Conservation (phyloP, 2,888 invertebrate genomes). For the Zaprionus bogoriensis region DNA sequence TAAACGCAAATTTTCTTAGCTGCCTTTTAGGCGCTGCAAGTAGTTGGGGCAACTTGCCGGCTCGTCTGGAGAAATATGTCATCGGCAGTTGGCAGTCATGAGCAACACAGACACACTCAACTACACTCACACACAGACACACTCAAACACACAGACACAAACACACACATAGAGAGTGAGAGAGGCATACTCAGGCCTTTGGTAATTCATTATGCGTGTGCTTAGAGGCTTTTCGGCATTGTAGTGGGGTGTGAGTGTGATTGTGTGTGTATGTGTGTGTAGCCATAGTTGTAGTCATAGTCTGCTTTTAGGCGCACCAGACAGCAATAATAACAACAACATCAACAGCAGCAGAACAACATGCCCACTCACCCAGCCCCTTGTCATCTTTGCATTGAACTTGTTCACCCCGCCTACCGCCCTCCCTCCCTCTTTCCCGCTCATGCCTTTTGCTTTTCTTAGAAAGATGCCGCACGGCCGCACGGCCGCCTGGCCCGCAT, state of each 20-base stretch:
- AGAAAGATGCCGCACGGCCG: constrained; percentile 62
- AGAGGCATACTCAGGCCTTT: constrained; percentile 38
- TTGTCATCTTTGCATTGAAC: constrained; percentile 50
- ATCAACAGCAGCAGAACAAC: constrained; percentile 17
- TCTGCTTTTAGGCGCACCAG: constrained; percentile 73
- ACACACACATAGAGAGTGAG: constrained; percentile 18
- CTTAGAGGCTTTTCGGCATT: constrained; percentile 71
- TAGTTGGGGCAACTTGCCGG: constrained; percentile 1
- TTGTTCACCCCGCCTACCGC: constrained; percentile 23
- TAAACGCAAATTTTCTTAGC: constrained; percentile 80
- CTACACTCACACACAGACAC: constrained; percentile 18
- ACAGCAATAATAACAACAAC: constrained; percentile 40
- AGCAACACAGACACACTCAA: constrained; percentile 26
- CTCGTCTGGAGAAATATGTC: constrained; percentile 80
- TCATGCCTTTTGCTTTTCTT: constrained; percentile 57
- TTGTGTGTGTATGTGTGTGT: neutral
- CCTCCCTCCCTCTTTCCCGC: no score
- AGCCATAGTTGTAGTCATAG: constrained; percentile 33
- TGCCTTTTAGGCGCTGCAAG: constrained; percentile 74
- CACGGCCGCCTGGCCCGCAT: no score
- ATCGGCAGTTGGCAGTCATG: constrained; percentile 63
- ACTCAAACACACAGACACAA: constrained; percentile 21
- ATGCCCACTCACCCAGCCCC: neutral
- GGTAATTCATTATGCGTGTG: constrained; percentile 80
- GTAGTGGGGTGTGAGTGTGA: constrained; percentile 38